phyloP scores from a whole-genome alignment of 2,113 vertebrate genomes.

The Phoenicopterus ruber region DNA sequence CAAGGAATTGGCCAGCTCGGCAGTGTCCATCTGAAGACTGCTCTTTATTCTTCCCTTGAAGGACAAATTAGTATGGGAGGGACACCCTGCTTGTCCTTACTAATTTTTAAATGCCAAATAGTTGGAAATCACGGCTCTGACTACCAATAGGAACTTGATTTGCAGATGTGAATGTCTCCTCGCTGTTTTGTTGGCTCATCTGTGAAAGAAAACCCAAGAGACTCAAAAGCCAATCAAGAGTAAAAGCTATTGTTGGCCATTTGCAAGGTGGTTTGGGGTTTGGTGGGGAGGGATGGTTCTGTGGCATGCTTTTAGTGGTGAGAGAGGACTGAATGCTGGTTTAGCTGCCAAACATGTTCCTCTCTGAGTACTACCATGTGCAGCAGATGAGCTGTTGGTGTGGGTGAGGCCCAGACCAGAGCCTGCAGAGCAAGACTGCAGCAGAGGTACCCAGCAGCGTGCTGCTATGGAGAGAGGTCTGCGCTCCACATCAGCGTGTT shows the following conservation, averaged over 20 bases:
- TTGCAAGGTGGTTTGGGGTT: background rate
- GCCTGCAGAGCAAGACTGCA: background rate
- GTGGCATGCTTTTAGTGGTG: background rate
- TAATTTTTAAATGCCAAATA: background rate
- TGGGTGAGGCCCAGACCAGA: background rate
- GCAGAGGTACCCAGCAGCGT: background rate
- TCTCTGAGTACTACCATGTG: background rate
- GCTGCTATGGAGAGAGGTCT: background rate
- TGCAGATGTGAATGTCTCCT: background rate
- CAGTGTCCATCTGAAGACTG: background rate
- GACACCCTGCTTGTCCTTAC: background rate
- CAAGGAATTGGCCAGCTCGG: background rate
- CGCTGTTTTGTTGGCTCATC: fast-evolving
- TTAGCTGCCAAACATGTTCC: background rate
- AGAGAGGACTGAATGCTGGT: background rate
- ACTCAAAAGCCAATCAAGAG: background rate
- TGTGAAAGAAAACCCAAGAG: background rate
- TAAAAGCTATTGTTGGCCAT: background rate
- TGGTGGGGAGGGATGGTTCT: background rate
- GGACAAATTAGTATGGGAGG: background rate
- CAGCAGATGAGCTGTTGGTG: background rate
- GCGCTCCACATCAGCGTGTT: background rate
- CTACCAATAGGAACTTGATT: background rate
- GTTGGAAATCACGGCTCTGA: background rate
- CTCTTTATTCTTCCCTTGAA: background rate